Evolutionary conservation across 2,888 invertebrate genomes (phyloP).

Genomic region (Mesorhabditis belari): DNA sequence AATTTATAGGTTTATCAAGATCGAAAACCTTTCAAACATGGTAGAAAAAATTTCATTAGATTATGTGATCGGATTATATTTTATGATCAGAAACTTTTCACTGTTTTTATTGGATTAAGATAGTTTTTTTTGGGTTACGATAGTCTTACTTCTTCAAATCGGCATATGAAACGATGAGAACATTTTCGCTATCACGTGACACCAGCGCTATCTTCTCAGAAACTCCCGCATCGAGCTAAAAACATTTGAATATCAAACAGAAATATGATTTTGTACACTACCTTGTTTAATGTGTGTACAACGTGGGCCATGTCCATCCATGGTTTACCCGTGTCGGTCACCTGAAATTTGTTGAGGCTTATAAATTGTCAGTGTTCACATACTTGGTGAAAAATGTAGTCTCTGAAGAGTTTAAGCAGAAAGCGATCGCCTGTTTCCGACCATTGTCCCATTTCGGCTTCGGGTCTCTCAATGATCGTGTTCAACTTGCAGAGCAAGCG

Average conservation of each 20-base stretch:
- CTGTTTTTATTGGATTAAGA: no score
- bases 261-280: slow-evolving; percentile 18
- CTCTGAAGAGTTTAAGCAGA: slow-evolving; percentile 92
- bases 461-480: slow-evolving; percentile 88
- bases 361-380: background rate
- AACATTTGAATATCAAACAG: slow-evolving; percentile 4
- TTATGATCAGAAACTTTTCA: no score
- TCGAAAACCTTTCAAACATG: no score
- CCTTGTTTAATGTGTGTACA: slow-evolving; percentile 82
- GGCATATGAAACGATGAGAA: slow-evolving; percentile 86
- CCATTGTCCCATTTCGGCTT: slow-evolving; percentile 76
- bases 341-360: slow-evolving; percentile 53
- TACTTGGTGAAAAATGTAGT: slow-evolving; percentile 86
- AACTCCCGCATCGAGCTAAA: slow-evolving; percentile 58
- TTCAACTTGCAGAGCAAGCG: slow-evolving; percentile 83
- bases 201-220: slow-evolving; percentile 74
- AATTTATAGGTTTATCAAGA: background rate
- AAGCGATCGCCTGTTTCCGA: slow-evolving; percentile 96
- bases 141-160: slow-evolving; percentile 85
- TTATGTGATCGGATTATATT: no score
- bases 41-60: no score
- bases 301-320: slow-evolving; percentile 95
- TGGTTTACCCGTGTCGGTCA: slow-evolving; percentile 81
- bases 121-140: no score
- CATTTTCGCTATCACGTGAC: slow-evolving; percentile 91